Percentiles rank a stretch among this genome's conserved stretches.
Evolutionary conservation across 2,797 vertebrate genomes (phyloP).

Genomic region (Synanceia verrucosa): DNA sequence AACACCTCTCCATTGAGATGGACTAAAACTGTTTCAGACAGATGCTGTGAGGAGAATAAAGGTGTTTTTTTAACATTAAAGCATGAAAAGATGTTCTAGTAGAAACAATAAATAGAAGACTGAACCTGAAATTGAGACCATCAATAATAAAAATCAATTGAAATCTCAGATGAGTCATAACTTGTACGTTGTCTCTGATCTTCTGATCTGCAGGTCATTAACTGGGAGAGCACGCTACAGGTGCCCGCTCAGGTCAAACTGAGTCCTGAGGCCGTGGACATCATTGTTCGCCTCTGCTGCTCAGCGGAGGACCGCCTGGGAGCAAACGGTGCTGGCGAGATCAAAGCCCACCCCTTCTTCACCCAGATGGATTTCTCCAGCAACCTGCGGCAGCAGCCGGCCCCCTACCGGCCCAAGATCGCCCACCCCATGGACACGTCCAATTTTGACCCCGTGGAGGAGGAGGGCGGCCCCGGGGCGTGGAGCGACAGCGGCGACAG

Average conservation of each 20-base stretch:
- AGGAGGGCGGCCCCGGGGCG: slow-evolving; percentile 86
- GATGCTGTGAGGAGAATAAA: no score
- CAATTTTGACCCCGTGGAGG: slow-evolving; percentile 98
- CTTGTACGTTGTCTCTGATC: no score
- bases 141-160: no score
- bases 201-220: slow-evolving; percentile 95
- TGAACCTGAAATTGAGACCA: no score
- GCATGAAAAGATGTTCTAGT: no score
- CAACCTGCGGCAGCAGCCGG: slow-evolving; percentile 93
- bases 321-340: slow-evolving; percentile 92
- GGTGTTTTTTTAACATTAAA: no score
- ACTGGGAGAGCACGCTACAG: slow-evolving; percentile 97
- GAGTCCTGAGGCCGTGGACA: slow-evolving; percentile 92
- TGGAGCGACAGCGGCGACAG: slow-evolving; percentile 93
- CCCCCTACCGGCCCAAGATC: slow-evolving; percentile 95
- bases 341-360: slow-evolving; percentile 96
- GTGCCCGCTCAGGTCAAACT: slow-evolving; percentile 95
- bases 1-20: no score
- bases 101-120: no score
- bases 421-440: slow-evolving; percentile 99
- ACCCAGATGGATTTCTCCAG: slow-evolving; percentile 91
- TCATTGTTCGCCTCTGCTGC: slow-evolving; percentile 94
- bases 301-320: slow-evolving; percentile 93
- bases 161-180: no score
- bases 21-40: no score